A percentile compares a stretch with the other conserved stretches of the same genome.
Evolutionary conservation across 64 coral and sea anemone genomes (phyloP).

Genomic region (Acropora yongei): DNA sequence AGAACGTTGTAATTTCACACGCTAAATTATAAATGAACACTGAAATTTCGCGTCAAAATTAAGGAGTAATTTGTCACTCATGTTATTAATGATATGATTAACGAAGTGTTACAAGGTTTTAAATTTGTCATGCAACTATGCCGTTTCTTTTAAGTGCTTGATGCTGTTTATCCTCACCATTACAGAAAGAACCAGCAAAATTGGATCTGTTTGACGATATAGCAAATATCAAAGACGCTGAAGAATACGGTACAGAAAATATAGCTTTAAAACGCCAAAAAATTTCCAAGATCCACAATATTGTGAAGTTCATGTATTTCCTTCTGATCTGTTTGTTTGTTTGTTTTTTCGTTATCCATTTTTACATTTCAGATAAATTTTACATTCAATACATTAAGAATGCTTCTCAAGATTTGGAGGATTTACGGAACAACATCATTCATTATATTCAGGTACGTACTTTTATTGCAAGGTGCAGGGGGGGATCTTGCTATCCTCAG

Average conservation of each 20-base stretch:
- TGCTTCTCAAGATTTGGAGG: constrained; percentile 40
- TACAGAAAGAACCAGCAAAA: constrained; percentile 17
- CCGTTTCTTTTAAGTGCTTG: background rate
- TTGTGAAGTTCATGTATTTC: too few relatives aligned
- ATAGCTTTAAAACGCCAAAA: background rate
- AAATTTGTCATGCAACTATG: background rate
- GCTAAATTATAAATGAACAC: too few relatives aligned
- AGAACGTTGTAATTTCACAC: too few relatives aligned
- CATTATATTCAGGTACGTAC: constrained; percentile 26
- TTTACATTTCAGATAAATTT: constrained; percentile 52
- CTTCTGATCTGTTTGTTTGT: background rate
- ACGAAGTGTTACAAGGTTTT: background rate
- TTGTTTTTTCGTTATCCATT: background rate
- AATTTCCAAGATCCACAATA: background rate
- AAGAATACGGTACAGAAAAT: constrained; percentile 39
- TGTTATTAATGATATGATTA: background rate
- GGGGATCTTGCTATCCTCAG: background rate
- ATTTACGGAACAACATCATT: constrained; percentile 5
- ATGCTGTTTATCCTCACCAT: background rate
- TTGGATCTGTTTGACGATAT: constrained; percentile 9
- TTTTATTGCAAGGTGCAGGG: background rate
- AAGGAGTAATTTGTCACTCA: too few relatives aligned
- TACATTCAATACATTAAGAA: constrained; percentile 73
- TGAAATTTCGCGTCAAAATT: too few relatives aligned
- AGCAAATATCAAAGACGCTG: constrained; percentile 22